Evolutionary conservation across 1,140 invertebrate genomes (phyloP).

Genomic region (Akabosia matsudoensis): DNA sequence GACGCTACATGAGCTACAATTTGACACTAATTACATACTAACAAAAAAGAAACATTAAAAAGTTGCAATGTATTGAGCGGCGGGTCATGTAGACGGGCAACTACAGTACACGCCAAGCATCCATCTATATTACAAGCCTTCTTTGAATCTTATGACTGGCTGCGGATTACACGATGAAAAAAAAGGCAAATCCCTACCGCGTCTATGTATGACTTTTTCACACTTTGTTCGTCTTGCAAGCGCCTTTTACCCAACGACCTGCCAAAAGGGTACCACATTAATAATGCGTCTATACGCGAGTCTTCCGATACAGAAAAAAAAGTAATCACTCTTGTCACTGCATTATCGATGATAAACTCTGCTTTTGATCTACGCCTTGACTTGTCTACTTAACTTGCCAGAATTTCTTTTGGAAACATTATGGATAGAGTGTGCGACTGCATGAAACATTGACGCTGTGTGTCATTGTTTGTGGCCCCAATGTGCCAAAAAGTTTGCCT

Average conservation of each 20-base stretch:
- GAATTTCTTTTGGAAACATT: background rate
- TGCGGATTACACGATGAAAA: background rate
- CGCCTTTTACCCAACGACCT: no score
- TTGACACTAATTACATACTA: conserved; percentile 18
- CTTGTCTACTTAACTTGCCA: no score
- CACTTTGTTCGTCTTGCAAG: no score
- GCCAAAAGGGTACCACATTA: no score
- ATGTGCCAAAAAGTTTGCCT: background rate
- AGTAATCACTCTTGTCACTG: no score
- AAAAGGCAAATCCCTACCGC: background rate
- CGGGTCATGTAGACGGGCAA: background rate
- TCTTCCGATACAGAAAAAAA: no score
- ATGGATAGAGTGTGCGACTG: no score
- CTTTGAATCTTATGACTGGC: background rate
- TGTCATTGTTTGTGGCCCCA: background rate
- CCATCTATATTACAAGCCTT: background rate
- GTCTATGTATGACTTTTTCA: background rate
- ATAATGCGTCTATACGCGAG: no score
- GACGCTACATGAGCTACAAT: background rate
- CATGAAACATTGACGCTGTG: background rate
- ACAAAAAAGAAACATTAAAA: background rate
- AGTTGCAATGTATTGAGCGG: background rate
- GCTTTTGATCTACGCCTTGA: no score
- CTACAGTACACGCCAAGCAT: background rate
- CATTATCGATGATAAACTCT: no score